These are phyloP conservation scores for Epirrita christyi DNA, from an alignment of 2,888 invertebrate genomes.

Conservation along the genomic window DNA sequence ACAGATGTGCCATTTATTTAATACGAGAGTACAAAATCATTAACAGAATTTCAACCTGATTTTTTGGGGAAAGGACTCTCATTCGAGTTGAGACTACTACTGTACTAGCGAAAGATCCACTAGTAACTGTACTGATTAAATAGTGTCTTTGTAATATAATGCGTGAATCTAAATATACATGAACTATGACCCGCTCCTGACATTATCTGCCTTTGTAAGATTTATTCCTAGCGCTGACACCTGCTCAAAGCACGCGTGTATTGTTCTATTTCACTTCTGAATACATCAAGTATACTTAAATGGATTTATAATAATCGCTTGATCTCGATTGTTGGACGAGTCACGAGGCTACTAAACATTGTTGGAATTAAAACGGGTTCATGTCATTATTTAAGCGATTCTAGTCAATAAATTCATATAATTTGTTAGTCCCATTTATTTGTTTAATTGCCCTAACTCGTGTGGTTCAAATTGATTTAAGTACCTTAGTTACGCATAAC, in stretches of 20 bases:
- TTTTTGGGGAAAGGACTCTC: too few species aligned
- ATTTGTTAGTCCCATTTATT: too few species aligned
- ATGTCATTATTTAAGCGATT: conserved; percentile 9
- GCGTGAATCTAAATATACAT: conserved; percentile 20
- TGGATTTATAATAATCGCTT: conserved; percentile 50
- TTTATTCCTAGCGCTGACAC: conserved; percentile 34
- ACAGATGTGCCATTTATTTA: too few species aligned
- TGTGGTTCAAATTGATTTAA: background rate
- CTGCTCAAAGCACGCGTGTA: conserved; percentile 22
- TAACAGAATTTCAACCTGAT: too few species aligned
- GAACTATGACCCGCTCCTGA: conserved; percentile 28
- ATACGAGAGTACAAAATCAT: too few species aligned
- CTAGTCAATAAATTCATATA: conserved; percentile 9
- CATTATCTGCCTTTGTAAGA: conserved; percentile 26
- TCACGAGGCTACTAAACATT: conserved; percentile 57
- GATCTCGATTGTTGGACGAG: conserved; percentile 56
- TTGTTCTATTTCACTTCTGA: conserved; percentile 30
- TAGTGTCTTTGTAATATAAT: conserved; percentile 6
- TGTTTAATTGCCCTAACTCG: too few species aligned
- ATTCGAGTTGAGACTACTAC: too few species aligned
- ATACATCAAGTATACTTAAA: conserved; percentile 33
- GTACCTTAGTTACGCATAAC: background rate
- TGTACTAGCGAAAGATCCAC: too few species aligned
- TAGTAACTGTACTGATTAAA: background rate
- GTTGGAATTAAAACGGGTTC: conserved; percentile 24